Base-by-base conservation (phyloP, 2,113 vertebrate genomes). In the Promerops cafer region DNA sequence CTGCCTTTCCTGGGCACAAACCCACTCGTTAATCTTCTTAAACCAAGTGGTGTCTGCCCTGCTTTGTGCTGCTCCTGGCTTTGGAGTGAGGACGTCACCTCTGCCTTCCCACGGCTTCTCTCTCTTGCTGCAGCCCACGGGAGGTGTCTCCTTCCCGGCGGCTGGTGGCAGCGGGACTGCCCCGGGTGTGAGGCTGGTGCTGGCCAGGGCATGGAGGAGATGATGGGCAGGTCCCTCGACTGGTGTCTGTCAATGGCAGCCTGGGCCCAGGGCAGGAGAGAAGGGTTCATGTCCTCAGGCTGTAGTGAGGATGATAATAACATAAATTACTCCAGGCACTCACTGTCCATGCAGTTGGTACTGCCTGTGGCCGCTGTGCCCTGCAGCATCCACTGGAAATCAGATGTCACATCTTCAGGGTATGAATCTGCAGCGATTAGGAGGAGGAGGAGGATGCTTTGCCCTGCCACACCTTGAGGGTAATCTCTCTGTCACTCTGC, bases 371-470 rank as follows among this genome's bases (percentile, higher is more conserved):
- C 68, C 0, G 0, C 75, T 2, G 2, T 60, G 30, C 17, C 27
- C 39, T 50, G 60, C 45, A 30, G 37, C 42, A 33, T 53, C 54
- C 4, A 1, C 45, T 42, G 75, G n/a, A 17, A 47, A 74, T 76
- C 54, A 18, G n/a, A 16, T 12, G 4, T 57, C 2, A 4, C 31
- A 22, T 56, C 50, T 72, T 39, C 42, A 71, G 44, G 42, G 69
- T 82, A 28, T 0, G 0, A 80, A 64, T 54, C 37, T 1, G 1
- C 68, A n/a, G 52, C 0, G 0, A 70, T 16, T 22, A 47, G n/a
- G 6, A 87, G 7, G 57, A 71, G 63, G 45, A 30, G 39, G 75
- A 71, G 53, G 60, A 31, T 75, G 69, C 47, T 74, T 54, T 91
- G 52, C 72, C 42, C 76, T 61, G 83, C 56, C 4, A 1, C 61